phyloP scores from a whole-genome alignment of 2,888 invertebrate genomes.

The Callosobruchus maculatus region DNA sequence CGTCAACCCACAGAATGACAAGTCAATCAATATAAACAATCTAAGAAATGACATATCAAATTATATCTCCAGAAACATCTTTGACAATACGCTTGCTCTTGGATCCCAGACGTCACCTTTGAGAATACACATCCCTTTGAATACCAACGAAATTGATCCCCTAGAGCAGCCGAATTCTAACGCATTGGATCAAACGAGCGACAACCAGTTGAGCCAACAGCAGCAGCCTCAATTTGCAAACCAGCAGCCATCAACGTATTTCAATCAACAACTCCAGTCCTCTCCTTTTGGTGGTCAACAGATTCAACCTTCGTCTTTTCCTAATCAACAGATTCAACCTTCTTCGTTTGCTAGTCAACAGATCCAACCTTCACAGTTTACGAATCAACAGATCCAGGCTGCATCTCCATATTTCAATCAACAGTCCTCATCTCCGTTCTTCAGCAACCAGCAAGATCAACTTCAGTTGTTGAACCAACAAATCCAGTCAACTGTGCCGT shows the following conservation, averaged over 20 bases:
- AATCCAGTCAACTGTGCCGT: background rate
- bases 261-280: background rate
- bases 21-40: background rate
- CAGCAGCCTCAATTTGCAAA: background rate
- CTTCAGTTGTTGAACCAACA: background rate
- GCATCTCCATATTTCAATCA: background rate
- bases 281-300: background rate
- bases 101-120: background rate
- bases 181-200: background rate
- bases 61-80: background rate
- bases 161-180: background rate
- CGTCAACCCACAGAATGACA: background rate
- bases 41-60: background rate
- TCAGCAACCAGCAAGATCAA: background rate
- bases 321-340: background rate
- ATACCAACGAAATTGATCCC: background rate
- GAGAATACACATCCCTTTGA: background rate
- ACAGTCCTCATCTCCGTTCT: background rate
- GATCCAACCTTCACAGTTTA: background rate
- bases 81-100: background rate
- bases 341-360: background rate
- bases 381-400: background rate
- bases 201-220: background rate
- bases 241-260: background rate
- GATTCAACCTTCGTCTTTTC: background rate